Evolutionary conservation across 2,113 vertebrate genomes (phyloP).

Genomic region (Entosphenus tridentatus): DNA sequence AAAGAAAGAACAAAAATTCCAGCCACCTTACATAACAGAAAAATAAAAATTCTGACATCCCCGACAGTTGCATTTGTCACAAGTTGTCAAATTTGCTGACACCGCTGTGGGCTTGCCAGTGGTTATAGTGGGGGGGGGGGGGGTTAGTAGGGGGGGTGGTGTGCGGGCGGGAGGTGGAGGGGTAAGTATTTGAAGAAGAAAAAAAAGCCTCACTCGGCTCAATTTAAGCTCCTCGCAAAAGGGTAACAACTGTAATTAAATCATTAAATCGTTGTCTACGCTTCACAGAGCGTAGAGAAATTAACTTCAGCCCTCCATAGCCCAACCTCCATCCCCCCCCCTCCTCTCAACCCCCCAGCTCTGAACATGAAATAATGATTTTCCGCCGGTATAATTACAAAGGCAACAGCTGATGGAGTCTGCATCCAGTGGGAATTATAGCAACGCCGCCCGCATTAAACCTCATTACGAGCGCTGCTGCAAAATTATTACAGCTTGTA

Average conservation of each 20-base stretch:
- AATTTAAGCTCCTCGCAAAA: constrained; percentile 99
- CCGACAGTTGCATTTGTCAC: too few relatives aligned
- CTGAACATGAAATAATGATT: constrained; percentile 99
- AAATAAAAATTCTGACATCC: too few relatives aligned
- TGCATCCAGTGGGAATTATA: constrained; percentile 99
- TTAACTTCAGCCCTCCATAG: constrained; percentile 39
- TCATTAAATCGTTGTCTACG: constrained; percentile 99
- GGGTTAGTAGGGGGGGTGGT: too few relatives aligned
- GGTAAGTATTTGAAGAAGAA: too few relatives aligned
- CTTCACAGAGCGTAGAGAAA: constrained; percentile 97
- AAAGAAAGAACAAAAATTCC: too few relatives aligned
- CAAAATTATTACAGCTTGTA: constrained; percentile 99
- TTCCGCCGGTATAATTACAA: constrained; percentile 99
- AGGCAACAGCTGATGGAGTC: constrained; percentile 99
- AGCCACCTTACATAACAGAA: too few relatives aligned
- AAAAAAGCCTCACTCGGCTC: constrained; percentile 48
- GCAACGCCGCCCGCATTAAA: constrained; percentile 98
- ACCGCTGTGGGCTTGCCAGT: too few relatives aligned
- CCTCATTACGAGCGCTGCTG: constrained; percentile 99
- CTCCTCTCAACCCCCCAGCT: constrained; percentile 54
- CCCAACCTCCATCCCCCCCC: constrained; percentile 26
- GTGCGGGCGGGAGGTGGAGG: too few relatives aligned
- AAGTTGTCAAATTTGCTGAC: too few relatives aligned
- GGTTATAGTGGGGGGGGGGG: too few relatives aligned
- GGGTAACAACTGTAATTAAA: constrained; percentile 99